Evolutionary conservation across 2,797 vertebrate species (phyloP), one percentile per base, ranked within the genome.

Genomic region (Chrosomus eos): DNA sequence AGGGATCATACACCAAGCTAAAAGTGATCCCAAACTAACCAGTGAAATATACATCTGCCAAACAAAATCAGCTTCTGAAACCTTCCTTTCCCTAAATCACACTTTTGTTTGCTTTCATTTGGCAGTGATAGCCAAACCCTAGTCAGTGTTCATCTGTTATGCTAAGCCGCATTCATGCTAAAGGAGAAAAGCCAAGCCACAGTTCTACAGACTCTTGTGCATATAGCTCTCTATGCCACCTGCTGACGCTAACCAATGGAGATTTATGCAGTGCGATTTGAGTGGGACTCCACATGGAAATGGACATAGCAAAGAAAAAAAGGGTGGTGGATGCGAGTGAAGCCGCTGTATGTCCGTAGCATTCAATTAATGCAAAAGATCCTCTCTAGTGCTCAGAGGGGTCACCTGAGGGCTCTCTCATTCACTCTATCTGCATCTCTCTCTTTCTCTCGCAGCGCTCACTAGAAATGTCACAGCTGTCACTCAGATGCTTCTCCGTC

Each of bases 401-500:
- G 62, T 58, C 38, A 81, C 58, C 58, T 19, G 78, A 68, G 58
- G 67, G 81, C 68, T 78, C 62, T 51, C 26, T 78, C 85, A 8
- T 33, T 58, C 26, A 2, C 33, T 80, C 60, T 19, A 53, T 64
- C 74, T 73, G 53, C 40, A 70, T 71, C 53, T 48, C 36, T 80
- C 68, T 83, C 23, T 78, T 48, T 58, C 55, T 77, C 67, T 79
- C 33, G 40, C 55, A 58, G 71, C 7, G 13, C 78, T 86, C 40
- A 80, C 62, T 68, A 73, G 71, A 89, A 90, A 90, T 89, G 89
- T 85, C 85, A 89, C 72, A 76, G 83, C 78, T 84, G 88, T 85
- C 89, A 83, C 76, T 89, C 86, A 88, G 62, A 68, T 74, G 53
- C 58, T 60, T 85, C 82, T 85, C 80, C 55, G 14, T 85, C 78